Conservation (phyloP, 1,140 invertebrate genomes). For the Diploscapter pachys region DNA sequence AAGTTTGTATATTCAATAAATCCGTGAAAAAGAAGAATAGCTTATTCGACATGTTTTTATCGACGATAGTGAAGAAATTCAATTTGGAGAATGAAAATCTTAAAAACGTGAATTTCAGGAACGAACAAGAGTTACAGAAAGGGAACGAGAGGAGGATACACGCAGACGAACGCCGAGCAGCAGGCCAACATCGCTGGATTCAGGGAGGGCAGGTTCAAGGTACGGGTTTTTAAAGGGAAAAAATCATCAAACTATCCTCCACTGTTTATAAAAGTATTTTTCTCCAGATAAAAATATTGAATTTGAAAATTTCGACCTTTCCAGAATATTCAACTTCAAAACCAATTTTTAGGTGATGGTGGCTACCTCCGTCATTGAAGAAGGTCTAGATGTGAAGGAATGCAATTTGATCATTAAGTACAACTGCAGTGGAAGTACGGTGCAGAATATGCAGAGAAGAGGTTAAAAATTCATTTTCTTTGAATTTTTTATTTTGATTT, state of each 20-base stretch:
- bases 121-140: too few relatives aligned
- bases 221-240: neutral
- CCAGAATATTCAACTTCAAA: neutral
- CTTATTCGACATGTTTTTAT: too few relatives aligned
- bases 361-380: conserved; percentile 60
- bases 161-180: neutral
- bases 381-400: conserved; percentile 59
- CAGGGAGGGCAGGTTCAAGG: neutral
- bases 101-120: too few relatives aligned
- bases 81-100: too few relatives aligned
- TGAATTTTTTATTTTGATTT: conserved; percentile 16
- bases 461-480: conserved; percentile 39
- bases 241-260: neutral
- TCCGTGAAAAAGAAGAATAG: too few relatives aligned
- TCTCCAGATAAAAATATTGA: too few relatives aligned
- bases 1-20: too few relatives aligned
- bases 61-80: too few relatives aligned
- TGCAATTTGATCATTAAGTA: conserved; percentile 61
- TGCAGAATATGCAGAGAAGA: conserved; percentile 54
- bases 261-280: neutral
- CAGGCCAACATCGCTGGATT: conserved; percentile 3
- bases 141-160: too few relatives aligned
- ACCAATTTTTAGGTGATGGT: conserved; percentile 43
- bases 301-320: too few relatives aligned
- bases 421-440: conserved; percentile 57